Evolutionary conservation across 2,113 vertebrate species (phyloP), one percentile per base, ranked within the genome.

Genomic region (Phocoena phocoena): DNA sequence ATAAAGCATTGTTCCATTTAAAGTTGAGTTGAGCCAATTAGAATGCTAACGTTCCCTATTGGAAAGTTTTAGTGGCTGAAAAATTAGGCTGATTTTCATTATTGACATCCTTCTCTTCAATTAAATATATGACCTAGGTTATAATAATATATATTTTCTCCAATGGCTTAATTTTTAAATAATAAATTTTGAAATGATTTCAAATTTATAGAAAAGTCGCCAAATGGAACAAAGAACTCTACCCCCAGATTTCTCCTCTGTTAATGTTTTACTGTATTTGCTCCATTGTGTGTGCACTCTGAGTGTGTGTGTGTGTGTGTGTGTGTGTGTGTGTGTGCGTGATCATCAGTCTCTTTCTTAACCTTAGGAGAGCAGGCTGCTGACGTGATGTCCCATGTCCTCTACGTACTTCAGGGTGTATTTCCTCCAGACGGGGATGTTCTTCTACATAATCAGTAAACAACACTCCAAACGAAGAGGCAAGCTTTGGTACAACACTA

Each of bases 121-220:
- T 93, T 88, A 85, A 55, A 50, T 65, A 33, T 18, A 76, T 88
- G 90, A 25, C 25, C 55, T 86, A 67, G 21, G 13, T 87, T 97
- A 21, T 31, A 86, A 73, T 28, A 79, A 47, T 28, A 28, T 68
- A 17, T 50, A 36, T 68, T 94, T 83, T 4, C 70, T 21, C 21
- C 70, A 71, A 15, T 70, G n/a, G 25, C 73, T 97, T 88, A 67
- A 31, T 36, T 96, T 96, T 87, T 80, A 47, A 90, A 53, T 86
- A 86, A 71, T 65, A 90, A 47, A 63, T 80, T 94, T 88, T 55
- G 50, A 95, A 83, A 31, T 63, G 25, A 84, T 71, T 94, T 74
- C 25, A 91, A 25, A 80, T 13, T 65, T 95, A 33, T 1, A 73
- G 85, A 76, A 95, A 70, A 77, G 11, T 90, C 94, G 10, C 23